A percentile compares a stretch with the other conserved stretches of the same genome.
phyloP scores from a whole-genome alignment of 2,888 invertebrate species.

The Hoplodrina ambigua region DNA sequence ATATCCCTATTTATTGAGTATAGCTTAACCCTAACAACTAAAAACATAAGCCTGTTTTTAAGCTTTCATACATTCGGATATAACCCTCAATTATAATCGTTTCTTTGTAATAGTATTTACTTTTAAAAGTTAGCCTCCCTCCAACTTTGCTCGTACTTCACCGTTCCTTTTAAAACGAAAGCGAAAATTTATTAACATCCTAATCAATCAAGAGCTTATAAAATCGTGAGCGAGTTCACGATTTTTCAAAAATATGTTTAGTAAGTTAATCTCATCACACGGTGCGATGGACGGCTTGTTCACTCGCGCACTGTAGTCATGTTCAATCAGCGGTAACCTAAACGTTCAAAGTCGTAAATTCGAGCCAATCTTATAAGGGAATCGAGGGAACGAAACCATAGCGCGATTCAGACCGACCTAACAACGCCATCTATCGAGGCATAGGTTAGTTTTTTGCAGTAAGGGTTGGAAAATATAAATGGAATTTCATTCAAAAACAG shows the following conservation, averaged over 20 bases:
- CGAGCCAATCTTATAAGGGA: not conserved
- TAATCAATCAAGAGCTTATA: not conserved
- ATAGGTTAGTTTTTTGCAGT: not conserved
- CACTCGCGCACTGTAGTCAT: slow-evolving; percentile 33
- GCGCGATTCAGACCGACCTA: slow-evolving; percentile 22
- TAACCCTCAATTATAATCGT: not conserved
- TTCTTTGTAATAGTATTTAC: not conserved
- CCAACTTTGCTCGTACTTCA: not conserved
- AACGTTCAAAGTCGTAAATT: not conserved
- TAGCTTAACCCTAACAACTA: too few relatives aligned
- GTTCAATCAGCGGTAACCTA: slow-evolving; percentile 5
- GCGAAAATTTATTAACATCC: too few relatives aligned
- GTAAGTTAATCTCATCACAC: not conserved
- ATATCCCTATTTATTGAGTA: too few relatives aligned
- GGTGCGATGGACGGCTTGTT: not conserved
- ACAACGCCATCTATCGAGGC: slow-evolving; percentile 47
- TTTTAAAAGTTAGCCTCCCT: not conserved
- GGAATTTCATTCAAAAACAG: not conserved
- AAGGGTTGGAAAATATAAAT: not conserved
- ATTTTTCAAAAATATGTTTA: slow-evolving; percentile 36
- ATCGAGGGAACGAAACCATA: slow-evolving; percentile 43
- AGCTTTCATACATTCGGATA: too few relatives aligned
- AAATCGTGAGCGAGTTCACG: slow-evolving; percentile 40
- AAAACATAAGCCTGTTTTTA: too few relatives aligned
- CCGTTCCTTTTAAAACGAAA: not conserved